Evolutionary conservation across 30 jellyfish, hydroid and myxozoan genomes (phyloP).

Genomic region (Mastigias papua): DNA sequence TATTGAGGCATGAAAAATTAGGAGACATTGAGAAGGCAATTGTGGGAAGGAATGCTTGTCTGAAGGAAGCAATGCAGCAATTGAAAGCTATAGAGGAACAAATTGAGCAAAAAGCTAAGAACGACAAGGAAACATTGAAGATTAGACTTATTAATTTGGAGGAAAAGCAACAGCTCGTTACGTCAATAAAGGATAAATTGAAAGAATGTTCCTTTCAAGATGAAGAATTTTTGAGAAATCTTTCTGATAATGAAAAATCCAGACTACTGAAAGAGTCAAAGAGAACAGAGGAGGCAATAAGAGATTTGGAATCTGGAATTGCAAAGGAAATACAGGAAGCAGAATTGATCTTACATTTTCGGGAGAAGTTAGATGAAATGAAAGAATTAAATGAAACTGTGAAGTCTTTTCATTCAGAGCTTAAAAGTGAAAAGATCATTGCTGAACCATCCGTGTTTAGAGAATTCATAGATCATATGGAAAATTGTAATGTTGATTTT

Average conservation of each 20-base stretch:
- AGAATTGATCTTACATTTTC: background rate
- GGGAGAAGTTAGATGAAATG: background rate
- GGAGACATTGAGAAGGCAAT: constrained; percentile 3
- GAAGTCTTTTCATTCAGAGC: background rate
- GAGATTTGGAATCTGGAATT: background rate
- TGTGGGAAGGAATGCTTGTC: background rate
- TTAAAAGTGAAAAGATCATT: background rate
- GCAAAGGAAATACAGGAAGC: background rate
- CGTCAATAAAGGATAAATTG: background rate
- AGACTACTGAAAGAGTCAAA: background rate
- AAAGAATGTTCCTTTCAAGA: background rate
- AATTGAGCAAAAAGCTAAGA: background rate
- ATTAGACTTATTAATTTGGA: background rate
- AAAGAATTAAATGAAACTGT: background rate
- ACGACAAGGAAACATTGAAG: background rate
- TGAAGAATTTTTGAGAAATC: background rate
- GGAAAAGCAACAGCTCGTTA: background rate
- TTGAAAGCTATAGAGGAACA: background rate
- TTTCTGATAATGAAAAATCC: constrained; percentile 10
- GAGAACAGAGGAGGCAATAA: background rate
- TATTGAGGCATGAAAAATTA: background rate
- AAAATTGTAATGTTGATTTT: background rate
- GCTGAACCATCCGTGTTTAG: background rate
- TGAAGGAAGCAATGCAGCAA: background rate
- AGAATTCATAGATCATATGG: background rate